Base-by-base conservation (phyloP, 2,113 vertebrate species). In the Oenanthe melanoleuca region DNA sequence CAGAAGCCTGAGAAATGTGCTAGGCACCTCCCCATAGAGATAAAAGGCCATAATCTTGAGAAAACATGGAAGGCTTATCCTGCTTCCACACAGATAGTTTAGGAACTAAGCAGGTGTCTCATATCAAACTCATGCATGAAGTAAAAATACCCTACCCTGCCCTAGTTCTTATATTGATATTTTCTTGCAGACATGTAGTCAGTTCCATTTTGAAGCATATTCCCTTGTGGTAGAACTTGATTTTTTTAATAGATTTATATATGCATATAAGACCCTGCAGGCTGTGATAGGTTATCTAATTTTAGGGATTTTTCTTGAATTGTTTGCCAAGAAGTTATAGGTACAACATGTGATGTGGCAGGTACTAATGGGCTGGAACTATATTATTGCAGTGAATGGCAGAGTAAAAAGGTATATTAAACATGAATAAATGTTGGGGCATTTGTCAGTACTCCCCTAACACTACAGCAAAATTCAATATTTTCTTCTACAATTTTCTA, bases 341-440 rank as follows among this genome's bases (percentile, higher is more conserved):
- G 6, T 42, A 77, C 19, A 25, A 7, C 77, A 61, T 4, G 6
- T 57, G 80, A 81, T 25, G 8, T 70, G 29, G 66, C 69, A 94
- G 42, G 49, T 57, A 26, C 47, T 85, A 79, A 70, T 38, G n/a
- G 44, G 53, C 20, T 63, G 44, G 44, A 90, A 74, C 77, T 80
- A 16, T 47, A 47, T 69, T 65, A 49, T 56, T 40, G 29, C 22
- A 9, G 45, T 59, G 42, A 94, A 61, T 52, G 64, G 38, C 86
- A 95, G 67, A 93, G 42, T 73, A 88, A 86, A 90, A 69, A 74
- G 60, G 28, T 75, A 53, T 47, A 84, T 73, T 84, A 87, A 91
- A 65, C 61, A 65, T 72, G 33, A 56, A 75, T 75, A 89, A 83
- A 52, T 38, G 22, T 40, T 64, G 47, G n/a, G 72, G 34, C 6